A percentile compares a stretch with the other conserved stretches of the same genome.
Conservation (phyloP, 2,888 invertebrate genomes). For the Ernsta delagoae region DNA sequence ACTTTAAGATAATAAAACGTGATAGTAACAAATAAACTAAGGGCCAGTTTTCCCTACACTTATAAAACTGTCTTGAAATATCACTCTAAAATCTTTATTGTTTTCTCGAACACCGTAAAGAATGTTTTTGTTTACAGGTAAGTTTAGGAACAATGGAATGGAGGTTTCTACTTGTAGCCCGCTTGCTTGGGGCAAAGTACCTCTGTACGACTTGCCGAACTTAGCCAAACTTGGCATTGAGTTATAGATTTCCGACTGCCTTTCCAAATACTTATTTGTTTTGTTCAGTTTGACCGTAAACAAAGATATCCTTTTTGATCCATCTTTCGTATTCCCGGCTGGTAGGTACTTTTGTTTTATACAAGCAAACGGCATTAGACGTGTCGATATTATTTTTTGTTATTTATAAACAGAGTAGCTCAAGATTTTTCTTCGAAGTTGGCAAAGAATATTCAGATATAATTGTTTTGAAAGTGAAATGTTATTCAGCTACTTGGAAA, state of each 20-base stretch:
- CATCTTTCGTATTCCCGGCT: conserved; percentile 46
- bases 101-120: conserved; percentile 43
- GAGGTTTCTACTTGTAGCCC: conserved; percentile 63
- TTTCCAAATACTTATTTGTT: conserved; percentile 80
- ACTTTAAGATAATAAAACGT: no score
- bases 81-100: conserved; percentile 45
- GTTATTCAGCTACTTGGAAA: conserved; percentile 23
- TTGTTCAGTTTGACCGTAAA: conserved; percentile 76
- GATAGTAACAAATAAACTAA: conserved; percentile 15
- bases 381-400: conserved; percentile 32
- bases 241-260: conserved; percentile 82
- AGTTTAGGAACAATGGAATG: conserved; percentile 67
- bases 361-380: conserved; percentile 39
- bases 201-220: conserved; percentile 72
- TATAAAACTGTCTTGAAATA: conserved; percentile 32
- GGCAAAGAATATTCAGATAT: conserved; percentile 30
- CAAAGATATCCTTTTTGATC: conserved; percentile 70
- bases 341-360: conserved; percentile 38
- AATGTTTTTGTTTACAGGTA: conserved; percentile 78
- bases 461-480: conserved; percentile 25
- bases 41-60: conserved; percentile 13
- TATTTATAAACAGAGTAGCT: conserved; percentile 13
- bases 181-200: conserved; percentile 68
- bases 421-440: conserved; percentile 16
- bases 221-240: conserved; percentile 79